Evolutionary conservation across 2,797 vertebrate genomes (phyloP), one percentile per base, ranked within the genome.

Genomic region (Hybognathus amarus): DNA sequence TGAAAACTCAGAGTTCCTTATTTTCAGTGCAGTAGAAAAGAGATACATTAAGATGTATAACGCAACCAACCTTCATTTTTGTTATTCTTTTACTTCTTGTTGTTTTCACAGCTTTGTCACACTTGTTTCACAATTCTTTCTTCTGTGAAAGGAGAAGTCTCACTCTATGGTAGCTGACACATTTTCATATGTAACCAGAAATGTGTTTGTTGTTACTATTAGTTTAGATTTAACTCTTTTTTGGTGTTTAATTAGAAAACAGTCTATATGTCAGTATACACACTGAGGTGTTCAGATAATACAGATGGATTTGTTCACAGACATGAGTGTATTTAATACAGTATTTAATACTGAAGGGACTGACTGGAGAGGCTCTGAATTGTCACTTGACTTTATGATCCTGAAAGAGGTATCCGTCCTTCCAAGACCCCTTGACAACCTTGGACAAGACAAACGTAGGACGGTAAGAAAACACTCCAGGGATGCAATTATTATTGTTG

Each of bases 361-460:
- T 7, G 30, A 38, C 54, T 73, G 22, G 63, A 73, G 42, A 75
- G 45, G 13, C 59, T 75, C 40, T 64, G 70, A 40, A 82, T 82
- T 45, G 59, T 59, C 70, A 66, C 70, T 82, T 74, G 70, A 50
- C 70, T 82, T 82, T 82, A 64, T 73, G 70, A 66, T 74, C 45
- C 56, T 74, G 22, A 82, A 50, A 64, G 30, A 11, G 59, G n/a
- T 27, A 27, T 36, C 24, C 24, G 20, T 71, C 38, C 33, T 52
- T 64, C 54, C 15, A 64, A 20, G 17, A 17, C 70, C 30, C 64
- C 59, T 75, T 75, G 61, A 82, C 80, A 82, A 73, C 68, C 68
- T 38, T 66, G 30, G 30, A 66, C 36, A 74, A 54, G 30, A 74
- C 47, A 54, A 54, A 36, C 3, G 0, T 4, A 33, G 42, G 17